These are phyloP conservation scores for Melanotaenia maccullochi DNA, from an alignment of 2,797 vertebrate genomes.

Conservation along the genomic window DNA sequence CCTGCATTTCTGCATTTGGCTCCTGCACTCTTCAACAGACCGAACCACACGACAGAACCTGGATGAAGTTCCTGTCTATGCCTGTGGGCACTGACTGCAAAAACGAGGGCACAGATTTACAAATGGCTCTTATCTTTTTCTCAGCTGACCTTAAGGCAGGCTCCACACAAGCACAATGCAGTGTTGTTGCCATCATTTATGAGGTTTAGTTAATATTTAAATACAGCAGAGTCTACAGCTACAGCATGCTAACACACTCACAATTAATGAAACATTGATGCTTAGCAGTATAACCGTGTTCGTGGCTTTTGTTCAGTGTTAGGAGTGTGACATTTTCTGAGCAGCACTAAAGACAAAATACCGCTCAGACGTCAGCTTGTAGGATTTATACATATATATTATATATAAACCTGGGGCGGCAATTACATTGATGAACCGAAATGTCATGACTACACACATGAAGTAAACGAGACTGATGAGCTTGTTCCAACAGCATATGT, in stretches of 20 bases:
- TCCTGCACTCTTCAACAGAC: not conserved
- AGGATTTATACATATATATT: not conserved
- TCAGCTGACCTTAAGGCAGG: not conserved
- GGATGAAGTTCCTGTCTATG: not conserved
- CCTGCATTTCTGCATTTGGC: not conserved
- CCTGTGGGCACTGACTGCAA: not conserved
- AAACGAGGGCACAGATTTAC: not conserved
- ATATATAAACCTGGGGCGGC: not conserved
- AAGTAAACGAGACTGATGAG: not conserved
- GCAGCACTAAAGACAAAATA: not conserved
- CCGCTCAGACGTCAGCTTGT: not conserved
- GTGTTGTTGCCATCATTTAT: not conserved
- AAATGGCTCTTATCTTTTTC: not conserved
- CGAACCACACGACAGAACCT: not conserved
- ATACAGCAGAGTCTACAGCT: not conserved
- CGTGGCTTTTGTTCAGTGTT: not conserved
- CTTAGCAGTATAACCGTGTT: not conserved
- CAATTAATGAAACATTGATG: conserved; percentile 1
- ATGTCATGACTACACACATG: not conserved
- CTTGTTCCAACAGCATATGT: not conserved
- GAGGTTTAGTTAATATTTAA: not conserved
- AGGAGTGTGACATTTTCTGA: not conserved
- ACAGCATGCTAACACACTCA: conserved; percentile 4
- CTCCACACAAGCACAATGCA: not conserved
- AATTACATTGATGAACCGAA: not conserved